Base-by-base conservation (phyloP, 2,797 vertebrate genomes). In the Takifugu ocellatus region DNA sequence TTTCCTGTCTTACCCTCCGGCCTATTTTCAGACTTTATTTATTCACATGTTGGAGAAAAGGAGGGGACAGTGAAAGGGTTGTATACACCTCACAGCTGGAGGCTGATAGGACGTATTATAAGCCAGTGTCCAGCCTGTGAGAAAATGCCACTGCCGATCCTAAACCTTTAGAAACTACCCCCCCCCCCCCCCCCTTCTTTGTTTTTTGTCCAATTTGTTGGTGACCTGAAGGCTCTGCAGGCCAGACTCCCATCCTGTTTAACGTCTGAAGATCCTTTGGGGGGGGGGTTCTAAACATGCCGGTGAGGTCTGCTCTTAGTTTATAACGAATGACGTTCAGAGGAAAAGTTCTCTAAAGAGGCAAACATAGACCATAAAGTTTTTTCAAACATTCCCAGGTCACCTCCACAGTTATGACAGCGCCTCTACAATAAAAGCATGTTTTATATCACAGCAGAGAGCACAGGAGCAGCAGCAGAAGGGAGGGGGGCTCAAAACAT, bases 41-140 rank as follows among this genome's bases (percentile, higher is more conserved):
- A 84, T 89, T 85, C 78, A 84, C 78, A 74, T 53, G 73, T 48
- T 68, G 67, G 74, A 79, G 80, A 75, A 81, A 83, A 82, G 72
- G 81, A 76, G 75, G 75, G 75, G 68, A 75, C 12, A 33, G 79
- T 78, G 75, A 84, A 81, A 78, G 81, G 77, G 76, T 64, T 88
- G 75, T 85, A 84, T 84, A 85, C 77, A 62, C 74, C 76, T 85
- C 88, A 88, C 88, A 89, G 88, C 87, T 90, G 87, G 90, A 90
- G 66, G 74, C 78, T 84, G 82, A 87, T 84, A 73, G 83, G 66
- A 85, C 75, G 75, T 83, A 85, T 86, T 76, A 84, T 75, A 83
- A 69, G 65, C 74, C 78, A 64, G 75, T 69, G 73, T 85, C 63
- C 73, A 51, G 72, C 15, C 54, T 80, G 85, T 82, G 86, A 87